Percentiles rank a stretch among this genome's conserved stretches.
phyloP scores from a whole-genome alignment of 1,140 invertebrate genomes.

The Drosophila murphyi region DNA sequence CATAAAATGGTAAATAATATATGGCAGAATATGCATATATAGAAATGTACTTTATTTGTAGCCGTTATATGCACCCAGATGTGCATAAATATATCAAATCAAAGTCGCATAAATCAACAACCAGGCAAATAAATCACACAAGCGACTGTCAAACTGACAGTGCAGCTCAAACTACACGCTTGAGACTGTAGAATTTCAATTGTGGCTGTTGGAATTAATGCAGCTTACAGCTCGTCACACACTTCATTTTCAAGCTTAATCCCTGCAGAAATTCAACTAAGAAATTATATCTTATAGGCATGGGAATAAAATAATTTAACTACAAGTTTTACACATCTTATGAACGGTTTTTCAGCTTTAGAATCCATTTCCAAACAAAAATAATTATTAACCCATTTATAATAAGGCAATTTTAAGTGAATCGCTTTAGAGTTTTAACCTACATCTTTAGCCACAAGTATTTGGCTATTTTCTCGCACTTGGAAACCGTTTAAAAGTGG shows the following conservation, averaged over 20 bases:
- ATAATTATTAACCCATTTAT: not conserved
- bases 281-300: too few relatives aligned
- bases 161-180: conserved; percentile 25
- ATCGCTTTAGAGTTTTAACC: not conserved
- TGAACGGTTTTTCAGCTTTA: too few relatives aligned
- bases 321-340: too few relatives aligned
- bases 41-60: conserved; percentile 17
- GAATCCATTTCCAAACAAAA: too few relatives aligned
- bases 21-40: not conserved
- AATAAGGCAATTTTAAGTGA: too few relatives aligned
- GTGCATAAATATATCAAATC: conserved; percentile 53
- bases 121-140: conserved; percentile 42
- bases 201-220: not conserved
- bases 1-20: conserved; percentile 36
- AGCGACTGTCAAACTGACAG: conserved; percentile 46
- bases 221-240: not conserved
- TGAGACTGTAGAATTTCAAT: not conserved
- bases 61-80: conserved; percentile 9
- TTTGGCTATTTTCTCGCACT: not conserved
- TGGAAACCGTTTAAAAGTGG: conserved; percentile 9
- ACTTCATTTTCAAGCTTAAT: not conserved
- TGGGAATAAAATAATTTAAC: too few relatives aligned
- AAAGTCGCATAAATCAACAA: conserved; percentile 63
- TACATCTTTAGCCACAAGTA: not conserved
- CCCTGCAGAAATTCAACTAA: too few relatives aligned